Conservation (phyloP, 2,888 invertebrate genomes). For the Ashinkailepas kermadecensis region DNA sequence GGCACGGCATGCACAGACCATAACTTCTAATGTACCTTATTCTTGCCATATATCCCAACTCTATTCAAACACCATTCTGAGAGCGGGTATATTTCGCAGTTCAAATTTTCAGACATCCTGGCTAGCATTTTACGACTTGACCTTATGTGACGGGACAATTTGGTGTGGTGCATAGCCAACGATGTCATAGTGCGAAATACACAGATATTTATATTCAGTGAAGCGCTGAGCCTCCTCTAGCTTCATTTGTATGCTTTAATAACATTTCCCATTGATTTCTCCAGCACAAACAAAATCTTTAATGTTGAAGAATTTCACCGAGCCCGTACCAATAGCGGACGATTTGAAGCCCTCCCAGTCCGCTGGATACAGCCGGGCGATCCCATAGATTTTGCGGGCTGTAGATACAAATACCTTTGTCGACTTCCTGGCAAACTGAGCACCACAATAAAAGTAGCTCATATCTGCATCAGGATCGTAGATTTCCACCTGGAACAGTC, state of each 20-base stretch:
- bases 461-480: neutral
- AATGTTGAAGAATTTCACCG: neutral
- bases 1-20: too few relatives aligned
- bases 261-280: neutral
- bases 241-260: neutral
- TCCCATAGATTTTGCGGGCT: neutral
- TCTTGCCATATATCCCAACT: too few relatives aligned
- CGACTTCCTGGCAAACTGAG: neutral
- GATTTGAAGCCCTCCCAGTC: neutral
- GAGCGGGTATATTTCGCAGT: too few relatives aligned
- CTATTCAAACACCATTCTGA: too few relatives aligned
- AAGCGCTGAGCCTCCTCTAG: too few relatives aligned
- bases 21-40: too few relatives aligned
- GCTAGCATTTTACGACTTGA: too few relatives aligned
- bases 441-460: conserved; percentile 12
- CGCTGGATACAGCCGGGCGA: neutral
- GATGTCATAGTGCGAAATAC: too few relatives aligned
- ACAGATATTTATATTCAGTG: too few relatives aligned
- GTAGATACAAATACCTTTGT: neutral
- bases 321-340: neutral
- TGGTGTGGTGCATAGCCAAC: too few relatives aligned
- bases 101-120: too few relatives aligned
- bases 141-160: too few relatives aligned
- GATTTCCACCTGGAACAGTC: neutral
- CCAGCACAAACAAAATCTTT: neutral